Evolutionary conservation across 2,797 vertebrate genomes (phyloP), one percentile per base, ranked within the genome.

Genomic region (Cyclura pinguis): DNA sequence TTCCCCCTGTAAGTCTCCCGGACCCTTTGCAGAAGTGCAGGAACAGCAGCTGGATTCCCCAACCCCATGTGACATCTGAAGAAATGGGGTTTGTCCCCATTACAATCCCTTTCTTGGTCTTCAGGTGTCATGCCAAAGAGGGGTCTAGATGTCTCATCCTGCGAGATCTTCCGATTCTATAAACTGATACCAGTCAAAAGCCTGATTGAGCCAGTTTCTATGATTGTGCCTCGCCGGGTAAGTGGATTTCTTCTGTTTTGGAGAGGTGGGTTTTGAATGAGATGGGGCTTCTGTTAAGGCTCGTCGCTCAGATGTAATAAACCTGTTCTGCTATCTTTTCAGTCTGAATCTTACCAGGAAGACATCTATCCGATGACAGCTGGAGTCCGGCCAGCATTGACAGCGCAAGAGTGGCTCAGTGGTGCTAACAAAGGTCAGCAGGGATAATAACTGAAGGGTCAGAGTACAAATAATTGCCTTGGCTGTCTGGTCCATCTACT

Each of bases 81-180:
- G 55, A n/a, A n/a, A 16, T 78, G 13, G 24, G 1, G 16, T 24
- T 64, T 76, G 5, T 2, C 73, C 35, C 27, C 29, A 2, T 0
- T 69, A 67, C 86, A 6, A 88, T 84, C 91, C 3, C 27, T 12
- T 74, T 20, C 22, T 94, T 2, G 92, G 20, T 89, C 88, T 59
- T 64, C 94, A 99, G 99, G 98, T 96, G 91, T 97, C 47, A 98
- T 99, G 98, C 99, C 99, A 95, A 99, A 99, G 97, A 97, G 98
- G 94, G 98, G 98, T 47, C 97, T 99, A 83, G 98, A 99, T 13
- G 98, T 98, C 88, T 97, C 97, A 86, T 96, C 98, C 88, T 99
- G 99, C 13, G 99, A 99, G 96, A 98, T 99, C 94, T 99, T 98
- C 97, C 98, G 98, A 95, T 99, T 99, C 96, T 99, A 99, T 96